These are phyloP conservation scores for Pterocles burchelli DNA, from an alignment of 2,113 vertebrate genomes.

Conservation along the genomic window DNA sequence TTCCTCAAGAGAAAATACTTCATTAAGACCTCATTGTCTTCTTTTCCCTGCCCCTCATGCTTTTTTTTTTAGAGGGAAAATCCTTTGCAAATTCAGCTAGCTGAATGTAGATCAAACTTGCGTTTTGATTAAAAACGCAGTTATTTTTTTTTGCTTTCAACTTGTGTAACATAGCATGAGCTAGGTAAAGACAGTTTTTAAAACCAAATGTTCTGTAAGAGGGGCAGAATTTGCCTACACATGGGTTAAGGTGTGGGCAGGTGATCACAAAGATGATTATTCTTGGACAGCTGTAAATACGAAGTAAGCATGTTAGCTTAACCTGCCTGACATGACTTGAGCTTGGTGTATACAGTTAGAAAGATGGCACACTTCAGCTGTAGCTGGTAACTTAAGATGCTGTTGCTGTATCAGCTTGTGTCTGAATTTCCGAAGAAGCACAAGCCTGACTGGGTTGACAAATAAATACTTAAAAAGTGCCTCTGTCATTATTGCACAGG, in stretches of 20 bases:
- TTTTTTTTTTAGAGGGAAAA: background rate
- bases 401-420: background rate
- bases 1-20: background rate
- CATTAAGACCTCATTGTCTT: background rate
- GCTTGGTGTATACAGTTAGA: background rate
- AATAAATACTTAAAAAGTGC: background rate
- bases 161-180: background rate
- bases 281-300: background rate
- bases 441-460: background rate
- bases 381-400: background rate
- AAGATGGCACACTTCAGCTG: background rate
- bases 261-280: background rate
- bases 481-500: accelerated
- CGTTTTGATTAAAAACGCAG: background rate
- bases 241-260: background rate
- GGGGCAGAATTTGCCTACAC: background rate
- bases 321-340: background rate
- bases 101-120: background rate
- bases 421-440: background rate
- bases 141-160: background rate
- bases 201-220: background rate
- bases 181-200: background rate
- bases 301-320: background rate
- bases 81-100: background rate
- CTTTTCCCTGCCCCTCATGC: background rate